These are phyloP conservation scores for Dasyornis broadbenti DNA, from an alignment of 2,113 vertebrate genomes.

Conservation along the genomic window DNA sequence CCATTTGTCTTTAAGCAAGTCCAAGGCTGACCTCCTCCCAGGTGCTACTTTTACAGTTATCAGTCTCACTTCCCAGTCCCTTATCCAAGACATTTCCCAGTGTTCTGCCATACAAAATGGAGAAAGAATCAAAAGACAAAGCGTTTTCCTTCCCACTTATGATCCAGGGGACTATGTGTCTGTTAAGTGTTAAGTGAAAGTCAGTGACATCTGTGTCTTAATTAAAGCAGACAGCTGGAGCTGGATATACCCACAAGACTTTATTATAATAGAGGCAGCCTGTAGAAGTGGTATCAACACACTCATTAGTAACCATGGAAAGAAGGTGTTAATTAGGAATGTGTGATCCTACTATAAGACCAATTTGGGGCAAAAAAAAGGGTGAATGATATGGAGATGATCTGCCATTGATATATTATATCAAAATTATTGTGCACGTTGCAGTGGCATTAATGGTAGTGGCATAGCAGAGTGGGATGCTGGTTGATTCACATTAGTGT, in stretches of 20 bases:
- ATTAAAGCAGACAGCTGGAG: constrained; percentile 64
- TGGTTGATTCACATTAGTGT: constrained; percentile 41
- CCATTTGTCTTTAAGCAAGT: neutral
- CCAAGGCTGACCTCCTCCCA: neutral
- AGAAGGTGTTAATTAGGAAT: constrained; percentile 72
- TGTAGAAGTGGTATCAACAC: constrained; percentile 31
- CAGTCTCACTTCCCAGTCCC: neutral
- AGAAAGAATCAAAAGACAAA: neutral
- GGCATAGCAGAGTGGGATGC: neutral
- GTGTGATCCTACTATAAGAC: constrained; percentile 64
- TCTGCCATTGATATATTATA: constrained; percentile 61
- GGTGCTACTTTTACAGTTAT: neutral
- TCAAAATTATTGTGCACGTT: constrained; percentile 53
- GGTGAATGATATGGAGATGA: constrained; percentile 68
- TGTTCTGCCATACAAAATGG: neutral
- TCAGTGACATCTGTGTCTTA: constrained; percentile 68
- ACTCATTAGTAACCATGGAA: constrained; percentile 23
- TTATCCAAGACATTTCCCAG: neutral
- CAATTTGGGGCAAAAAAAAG: constrained; percentile 29
- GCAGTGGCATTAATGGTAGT: constrained; percentile 17
- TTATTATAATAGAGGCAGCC: constrained; percentile 45
- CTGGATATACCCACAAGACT: constrained; percentile 40
- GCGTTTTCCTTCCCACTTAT: neutral
- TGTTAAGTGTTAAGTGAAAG: constrained; percentile 24
- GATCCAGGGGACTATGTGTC: neutral